These are phyloP conservation scores for Gobio occitaniae DNA, from an alignment of 2,797 vertebrate species.

Conservation along the genomic window DNA sequence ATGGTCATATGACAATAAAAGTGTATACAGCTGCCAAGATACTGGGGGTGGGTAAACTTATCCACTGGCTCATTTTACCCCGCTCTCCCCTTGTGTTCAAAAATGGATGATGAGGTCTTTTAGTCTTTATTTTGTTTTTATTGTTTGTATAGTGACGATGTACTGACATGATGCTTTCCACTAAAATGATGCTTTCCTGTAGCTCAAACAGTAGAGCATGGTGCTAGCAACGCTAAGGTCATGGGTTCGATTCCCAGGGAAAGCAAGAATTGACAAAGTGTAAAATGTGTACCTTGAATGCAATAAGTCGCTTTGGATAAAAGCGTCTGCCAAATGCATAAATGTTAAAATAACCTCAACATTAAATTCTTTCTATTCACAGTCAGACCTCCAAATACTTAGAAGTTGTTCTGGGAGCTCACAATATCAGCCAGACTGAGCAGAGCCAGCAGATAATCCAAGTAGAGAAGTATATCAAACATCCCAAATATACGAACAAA, in stretches of 20 bases:
- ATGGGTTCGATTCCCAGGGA: too few species aligned
- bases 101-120: not conserved
- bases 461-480: conserved; percentile 15
- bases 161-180: not conserved
- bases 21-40: too few species aligned
- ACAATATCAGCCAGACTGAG: conserved; percentile 1
- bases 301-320: too few species aligned
- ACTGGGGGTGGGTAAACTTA: too few species aligned
- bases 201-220: too few species aligned
- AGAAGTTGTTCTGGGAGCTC: conserved; percentile 46
- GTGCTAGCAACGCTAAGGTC: too few species aligned
- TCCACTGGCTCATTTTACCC: too few species aligned
- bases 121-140: not conserved
- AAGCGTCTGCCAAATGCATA: too few species aligned
- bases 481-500: not conserved
- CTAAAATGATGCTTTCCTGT: not conserved
- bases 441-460: conserved; percentile 27
- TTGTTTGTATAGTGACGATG: not conserved
- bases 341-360: not conserved
- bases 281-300: too few species aligned
- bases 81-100: not conserved
- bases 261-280: too few species aligned
- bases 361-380: conserved; percentile 2
- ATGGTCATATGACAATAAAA: too few species aligned
- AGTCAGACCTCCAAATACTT: fast-evolving